Conservation (phyloP, 2,113 vertebrate genomes). For the Motacilla alba region DNA sequence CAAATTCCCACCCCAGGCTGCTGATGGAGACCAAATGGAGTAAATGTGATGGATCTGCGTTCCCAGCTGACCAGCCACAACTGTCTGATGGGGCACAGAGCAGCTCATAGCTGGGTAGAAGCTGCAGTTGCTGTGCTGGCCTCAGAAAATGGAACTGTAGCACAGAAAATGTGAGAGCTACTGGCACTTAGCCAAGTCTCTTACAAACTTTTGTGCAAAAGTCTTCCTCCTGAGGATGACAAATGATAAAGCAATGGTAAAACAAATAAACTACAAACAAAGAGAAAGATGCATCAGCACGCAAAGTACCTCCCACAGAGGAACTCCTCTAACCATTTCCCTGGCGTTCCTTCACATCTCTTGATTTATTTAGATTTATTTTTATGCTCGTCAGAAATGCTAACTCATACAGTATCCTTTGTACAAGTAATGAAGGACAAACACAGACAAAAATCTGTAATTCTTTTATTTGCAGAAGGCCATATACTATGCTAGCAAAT, state of each 20-base stretch:
- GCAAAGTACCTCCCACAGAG: background rate
- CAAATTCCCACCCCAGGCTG: background rate
- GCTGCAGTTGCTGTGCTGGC: background rate
- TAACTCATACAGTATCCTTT: background rate
- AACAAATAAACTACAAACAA: background rate
- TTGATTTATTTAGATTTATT: background rate
- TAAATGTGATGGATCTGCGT: background rate
- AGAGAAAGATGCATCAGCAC: background rate
- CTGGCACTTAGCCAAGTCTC: background rate
- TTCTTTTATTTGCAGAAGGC: background rate
- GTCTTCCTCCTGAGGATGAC: background rate
- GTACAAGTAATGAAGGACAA: background rate
- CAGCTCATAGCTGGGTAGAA: background rate
- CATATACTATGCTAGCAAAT: background rate
- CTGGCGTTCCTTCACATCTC: background rate
- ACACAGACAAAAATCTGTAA: background rate
- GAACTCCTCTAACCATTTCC: background rate
- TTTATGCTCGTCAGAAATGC: background rate
- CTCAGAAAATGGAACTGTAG: background rate
- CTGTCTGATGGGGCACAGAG: background rate
- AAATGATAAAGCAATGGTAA: background rate
- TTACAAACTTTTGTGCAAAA: background rate
- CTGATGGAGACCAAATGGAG: background rate
- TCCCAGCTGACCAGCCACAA: background rate
- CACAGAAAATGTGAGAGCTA: background rate